Conservation (phyloP, 2,113 vertebrate genomes). For the Emberiza fucata region DNA sequence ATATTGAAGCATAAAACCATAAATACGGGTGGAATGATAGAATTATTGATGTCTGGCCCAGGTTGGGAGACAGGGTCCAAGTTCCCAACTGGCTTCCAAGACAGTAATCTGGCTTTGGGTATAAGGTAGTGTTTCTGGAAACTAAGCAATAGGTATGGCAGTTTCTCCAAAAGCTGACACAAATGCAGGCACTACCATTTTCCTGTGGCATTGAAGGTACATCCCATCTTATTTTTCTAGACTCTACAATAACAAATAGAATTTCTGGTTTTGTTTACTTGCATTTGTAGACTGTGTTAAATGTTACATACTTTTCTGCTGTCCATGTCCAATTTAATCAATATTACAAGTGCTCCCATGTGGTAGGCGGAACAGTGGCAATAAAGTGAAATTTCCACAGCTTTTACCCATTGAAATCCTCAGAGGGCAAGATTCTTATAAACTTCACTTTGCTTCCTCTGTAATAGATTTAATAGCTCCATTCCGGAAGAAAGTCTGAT, state of each 20-base stretch:
- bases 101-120: neutral
- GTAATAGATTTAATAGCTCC: neutral
- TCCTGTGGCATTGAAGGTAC: neutral
- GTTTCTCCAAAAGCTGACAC: neutral
- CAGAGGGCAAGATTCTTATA: slow-evolving; percentile 16
- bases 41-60: neutral
- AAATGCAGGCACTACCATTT: neutral
- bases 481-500: neutral
- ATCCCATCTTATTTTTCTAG: neutral
- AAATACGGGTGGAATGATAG: neutral
- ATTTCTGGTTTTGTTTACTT: slow-evolving; percentile 42
- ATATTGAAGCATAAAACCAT: neutral
- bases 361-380: slow-evolving; percentile 32
- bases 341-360: slow-evolving; percentile 54
- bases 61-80: neutral
- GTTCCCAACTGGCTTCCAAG: neutral
- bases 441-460: slow-evolving; percentile 28
- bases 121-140: neutral
- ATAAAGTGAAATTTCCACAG: slow-evolving; percentile 63
- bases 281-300: slow-evolving; percentile 18
- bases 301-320: slow-evolving; percentile 44
- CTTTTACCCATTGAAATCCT: slow-evolving; percentile 50
- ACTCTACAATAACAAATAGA: neutral
- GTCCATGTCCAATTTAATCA: slow-evolving; percentile 62
- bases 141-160: neutral